Conservation (phyloP, 2,113 vertebrate species). For the Ia io region DNA sequence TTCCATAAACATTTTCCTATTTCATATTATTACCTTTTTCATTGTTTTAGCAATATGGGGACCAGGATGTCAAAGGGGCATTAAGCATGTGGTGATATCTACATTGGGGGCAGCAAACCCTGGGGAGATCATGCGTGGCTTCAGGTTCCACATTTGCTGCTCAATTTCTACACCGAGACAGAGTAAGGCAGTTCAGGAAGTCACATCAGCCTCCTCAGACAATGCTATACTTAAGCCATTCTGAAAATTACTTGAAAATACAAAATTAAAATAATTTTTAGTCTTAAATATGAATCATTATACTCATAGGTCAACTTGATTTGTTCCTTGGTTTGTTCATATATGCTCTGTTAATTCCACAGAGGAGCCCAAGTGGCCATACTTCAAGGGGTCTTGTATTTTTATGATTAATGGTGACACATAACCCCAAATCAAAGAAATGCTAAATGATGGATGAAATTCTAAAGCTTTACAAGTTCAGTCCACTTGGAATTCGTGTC, state of each 20-base stretch:
- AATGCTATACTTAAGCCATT: neutral
- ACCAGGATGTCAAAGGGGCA: neutral
- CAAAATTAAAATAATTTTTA: neutral
- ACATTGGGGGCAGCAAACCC: neutral
- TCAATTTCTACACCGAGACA: neutral
- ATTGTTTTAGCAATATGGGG: neutral
- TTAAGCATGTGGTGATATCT: neutral
- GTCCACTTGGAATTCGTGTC: constrained; percentile 59
- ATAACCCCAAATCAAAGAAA: constrained; percentile 65
- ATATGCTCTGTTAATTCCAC: constrained; percentile 31
- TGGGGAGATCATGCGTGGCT: neutral
- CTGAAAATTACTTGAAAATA: neutral
- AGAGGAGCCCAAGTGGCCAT: neutral
- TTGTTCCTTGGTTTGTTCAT: constrained; percentile 33
- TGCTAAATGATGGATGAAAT: constrained; percentile 68
- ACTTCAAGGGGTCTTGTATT: constrained; percentile 58
- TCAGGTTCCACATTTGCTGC: neutral
- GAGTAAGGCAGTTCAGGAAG: neutral
- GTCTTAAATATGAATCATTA: neutral
- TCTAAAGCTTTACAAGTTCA: constrained; percentile 60
- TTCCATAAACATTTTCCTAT: neutral
- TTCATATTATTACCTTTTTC: neutral
- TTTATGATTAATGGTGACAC: constrained; percentile 67
- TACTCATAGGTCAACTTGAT: constrained; percentile 16
- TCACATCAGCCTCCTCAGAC: neutral